Conservation (phyloP, 1,140 invertebrate species). For the Dreissena polymorpha region DNA sequence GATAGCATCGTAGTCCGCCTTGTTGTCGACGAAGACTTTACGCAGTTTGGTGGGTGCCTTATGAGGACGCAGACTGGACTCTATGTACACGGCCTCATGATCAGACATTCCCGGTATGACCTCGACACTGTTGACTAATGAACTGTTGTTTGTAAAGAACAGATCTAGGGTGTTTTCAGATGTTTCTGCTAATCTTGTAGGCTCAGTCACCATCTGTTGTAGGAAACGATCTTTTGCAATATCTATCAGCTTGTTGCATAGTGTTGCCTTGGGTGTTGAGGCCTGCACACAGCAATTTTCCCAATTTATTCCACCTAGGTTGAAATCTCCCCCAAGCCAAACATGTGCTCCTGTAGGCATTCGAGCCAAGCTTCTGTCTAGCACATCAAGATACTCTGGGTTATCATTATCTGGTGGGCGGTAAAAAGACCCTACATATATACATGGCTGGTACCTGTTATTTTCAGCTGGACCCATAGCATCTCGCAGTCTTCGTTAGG, state of each 20-base stretch:
- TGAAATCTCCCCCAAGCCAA: slow-evolving; percentile 32
- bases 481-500: slow-evolving; percentile 14
- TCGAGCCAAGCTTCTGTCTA: neutral
- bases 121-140: slow-evolving; percentile 42
- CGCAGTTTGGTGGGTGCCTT: neutral
- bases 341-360: slow-evolving; percentile 7
- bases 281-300: neutral
- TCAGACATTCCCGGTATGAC: slow-evolving; percentile 44
- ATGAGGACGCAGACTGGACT: slow-evolving; percentile 38
- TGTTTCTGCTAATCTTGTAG: slow-evolving; percentile 4
- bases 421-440: slow-evolving; percentile 32
- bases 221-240: slow-evolving; percentile 18
- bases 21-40: slow-evolving; percentile 24
- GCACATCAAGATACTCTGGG: neutral
- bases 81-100: slow-evolving; percentile 42
- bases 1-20: slow-evolving; percentile 23
- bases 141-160: slow-evolving; percentile 40
- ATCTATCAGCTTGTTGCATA: slow-evolving; percentile 20
- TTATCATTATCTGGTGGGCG: neutral
- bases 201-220: slow-evolving; percentile 18
- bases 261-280: neutral
- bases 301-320: slow-evolving; percentile 27
- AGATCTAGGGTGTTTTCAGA: neutral
- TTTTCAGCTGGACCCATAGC: slow-evolving; percentile 14
- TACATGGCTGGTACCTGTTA: neutral